Base-by-base conservation (phyloP, 2,888 invertebrate species). In the Diogma glabrata region DNA sequence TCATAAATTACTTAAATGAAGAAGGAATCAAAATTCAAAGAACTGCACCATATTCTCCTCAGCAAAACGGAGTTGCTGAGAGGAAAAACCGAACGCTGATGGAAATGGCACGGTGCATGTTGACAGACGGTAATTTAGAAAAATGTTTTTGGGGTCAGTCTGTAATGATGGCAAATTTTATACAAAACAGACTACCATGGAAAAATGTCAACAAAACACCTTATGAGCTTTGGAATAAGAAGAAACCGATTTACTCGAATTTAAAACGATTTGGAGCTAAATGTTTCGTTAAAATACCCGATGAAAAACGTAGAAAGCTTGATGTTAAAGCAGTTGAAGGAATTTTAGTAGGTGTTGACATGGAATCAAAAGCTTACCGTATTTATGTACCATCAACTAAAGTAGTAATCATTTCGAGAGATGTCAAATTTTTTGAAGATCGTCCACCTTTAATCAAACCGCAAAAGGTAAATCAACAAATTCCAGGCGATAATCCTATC, bases 31-130 rank as follows among this genome's bases (percentile, higher is more conserved):
- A 55, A 23, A 22, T 45, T 8, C 52, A 57, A 30, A 43, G 45
- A 1, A 57, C 56, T 6, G 57, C 56, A 43, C 50, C 60, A 9
- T 57, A 60, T 51, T 53, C 54, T 4, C 58, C 62, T 19, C 52
- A 61, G 43, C 59, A 62, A 51, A 62, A 61, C 38, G 60, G 60
- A 3, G 20, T 56, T 3, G 57, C 58, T 8, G 61, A 61, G 47
- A 38, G 60, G 22, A 55, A 56, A 23, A 59, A 57, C n/a, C n/a
- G n/a, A n/a, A n/a, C n/a, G n/a, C n/a, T n/a, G n/a, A n/a, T n/a
- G n/a, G n/a, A n/a, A n/a, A n/a, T n/a, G n/a, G n/a, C n/a, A n/a
- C n/a, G n/a, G n/a, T n/a, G n/a, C n/a, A n/a, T 63, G 57, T 49
- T 63, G 10, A 51, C 55, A 5, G 59, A 61, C 38, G 56, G 60